A percentile compares a stretch with the other conserved stretches of the same genome.
Evolutionary conservation across 2,797 vertebrate genomes (phyloP).

Genomic region (Tenualosa thibaudeaui): DNA sequence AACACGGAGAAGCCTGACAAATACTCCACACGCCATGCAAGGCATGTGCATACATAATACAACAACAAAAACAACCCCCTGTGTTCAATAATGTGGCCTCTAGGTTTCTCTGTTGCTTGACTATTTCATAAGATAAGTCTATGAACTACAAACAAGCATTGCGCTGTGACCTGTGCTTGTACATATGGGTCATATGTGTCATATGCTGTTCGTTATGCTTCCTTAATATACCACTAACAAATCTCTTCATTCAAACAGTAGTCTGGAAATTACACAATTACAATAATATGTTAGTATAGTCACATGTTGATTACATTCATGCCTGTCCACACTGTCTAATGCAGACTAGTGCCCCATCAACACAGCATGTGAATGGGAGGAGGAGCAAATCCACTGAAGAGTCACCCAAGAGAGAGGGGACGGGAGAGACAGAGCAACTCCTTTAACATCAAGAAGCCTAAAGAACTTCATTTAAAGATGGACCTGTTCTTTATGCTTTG

Average conservation of each 20-base stretch:
- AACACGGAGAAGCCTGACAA: not conserved
- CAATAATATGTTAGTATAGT: too few relatives aligned
- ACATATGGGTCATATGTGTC: too few relatives aligned
- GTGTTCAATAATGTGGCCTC: not conserved
- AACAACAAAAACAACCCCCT: not conserved
- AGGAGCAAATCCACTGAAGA: not conserved
- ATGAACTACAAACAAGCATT: too few relatives aligned
- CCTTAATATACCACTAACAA: too few relatives aligned
- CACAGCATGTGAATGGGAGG: not conserved
- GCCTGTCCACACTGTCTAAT: not conserved
- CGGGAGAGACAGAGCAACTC: not conserved
- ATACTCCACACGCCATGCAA: not conserved
- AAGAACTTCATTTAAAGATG: not conserved
- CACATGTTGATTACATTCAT: not conserved
- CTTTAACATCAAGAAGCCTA: not conserved
- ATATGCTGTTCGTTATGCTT: too few relatives aligned
- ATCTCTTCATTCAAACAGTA: too few relatives aligned
- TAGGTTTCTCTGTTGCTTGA: not conserved
- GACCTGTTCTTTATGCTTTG: not conserved
- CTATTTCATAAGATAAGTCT: too few relatives aligned
- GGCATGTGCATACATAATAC: too few relatives aligned
- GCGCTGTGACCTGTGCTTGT: not conserved
- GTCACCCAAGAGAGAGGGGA: not conserved
- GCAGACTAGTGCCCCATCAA: not conserved
- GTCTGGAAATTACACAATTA: too few relatives aligned